These are phyloP conservation scores for Agapornis canus DNA, from an alignment of 2,797 vertebrate species.

Conservation along the genomic window DNA sequence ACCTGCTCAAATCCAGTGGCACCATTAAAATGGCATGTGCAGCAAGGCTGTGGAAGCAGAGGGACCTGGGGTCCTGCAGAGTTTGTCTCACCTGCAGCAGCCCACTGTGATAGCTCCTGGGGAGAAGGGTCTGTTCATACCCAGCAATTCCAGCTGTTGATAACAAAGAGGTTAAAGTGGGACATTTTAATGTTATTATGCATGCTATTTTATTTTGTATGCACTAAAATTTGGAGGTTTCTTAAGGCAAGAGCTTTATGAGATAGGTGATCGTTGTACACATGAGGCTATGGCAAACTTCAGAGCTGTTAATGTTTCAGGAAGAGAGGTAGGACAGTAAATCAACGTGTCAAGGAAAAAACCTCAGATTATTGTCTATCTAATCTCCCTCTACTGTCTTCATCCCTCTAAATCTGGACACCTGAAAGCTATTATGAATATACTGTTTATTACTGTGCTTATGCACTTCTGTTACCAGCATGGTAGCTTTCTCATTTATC, in stretches of 20 bases:
- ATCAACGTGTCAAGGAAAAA: constrained; percentile 9
- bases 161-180: not conserved
- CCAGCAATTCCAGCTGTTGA: not conserved
- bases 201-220: not conserved
- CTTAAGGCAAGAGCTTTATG: not conserved
- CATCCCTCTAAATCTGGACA: not conserved
- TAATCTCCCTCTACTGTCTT: not conserved
- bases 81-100: not conserved
- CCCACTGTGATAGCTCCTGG: not conserved
- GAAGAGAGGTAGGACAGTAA: not conserved
- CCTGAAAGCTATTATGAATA: constrained; percentile 17
- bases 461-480: not conserved
- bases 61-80: not conserved
- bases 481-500: not conserved
- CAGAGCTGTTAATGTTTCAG: constrained; percentile 3
- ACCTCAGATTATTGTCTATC: not conserved
- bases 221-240: not conserved
- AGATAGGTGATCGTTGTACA: not conserved
- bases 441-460: not conserved
- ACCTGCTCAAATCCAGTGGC: not conserved
- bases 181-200: not conserved
- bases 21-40: not conserved
- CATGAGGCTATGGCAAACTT: not conserved
- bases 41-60: not conserved
- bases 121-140: not conserved